Percentiles rank a stretch among this genome's conserved stretches.
phyloP scores from a whole-genome alignment of 2,113 vertebrate species.

The Cavia porcellus region DNA sequence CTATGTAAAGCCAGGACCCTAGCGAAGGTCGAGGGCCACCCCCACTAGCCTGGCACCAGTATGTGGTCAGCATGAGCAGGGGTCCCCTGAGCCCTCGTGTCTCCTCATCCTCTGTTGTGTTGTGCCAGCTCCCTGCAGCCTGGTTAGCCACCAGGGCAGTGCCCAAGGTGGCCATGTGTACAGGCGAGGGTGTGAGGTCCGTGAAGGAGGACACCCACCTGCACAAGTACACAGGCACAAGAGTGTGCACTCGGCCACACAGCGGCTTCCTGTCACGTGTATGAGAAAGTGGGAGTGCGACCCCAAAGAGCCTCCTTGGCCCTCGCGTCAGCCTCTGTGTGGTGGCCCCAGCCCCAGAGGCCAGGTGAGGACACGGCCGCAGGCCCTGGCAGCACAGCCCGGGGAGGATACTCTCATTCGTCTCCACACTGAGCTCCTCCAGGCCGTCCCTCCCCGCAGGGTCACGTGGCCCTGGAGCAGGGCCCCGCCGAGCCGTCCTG shows the following conservation, averaged over 20 bases:
- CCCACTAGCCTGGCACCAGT: neutral
- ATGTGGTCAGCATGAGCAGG: rapidly evolving
- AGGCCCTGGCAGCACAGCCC: neutral
- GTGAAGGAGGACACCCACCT: neutral
- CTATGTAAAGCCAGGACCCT: neutral
- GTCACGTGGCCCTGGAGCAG: neutral
- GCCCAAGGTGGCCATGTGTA: rapidly evolving
- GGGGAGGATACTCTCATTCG: neutral
- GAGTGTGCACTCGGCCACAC: rapidly evolving
- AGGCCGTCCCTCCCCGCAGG: neutral
- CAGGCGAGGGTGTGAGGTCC: neutral
- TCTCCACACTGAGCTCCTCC: neutral
- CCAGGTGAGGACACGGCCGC: neutral
- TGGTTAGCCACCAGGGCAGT: neutral
- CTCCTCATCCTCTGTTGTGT: rapidly evolving
- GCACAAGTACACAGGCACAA: rapidly evolving
- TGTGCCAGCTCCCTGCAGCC: rapidly evolving
- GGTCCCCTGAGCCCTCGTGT: no score
- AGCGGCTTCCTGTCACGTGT: neutral
- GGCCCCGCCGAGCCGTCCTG: neutral
- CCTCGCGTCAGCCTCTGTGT: neutral
- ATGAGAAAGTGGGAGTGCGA: rapidly evolving
- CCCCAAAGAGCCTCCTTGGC: neutral
- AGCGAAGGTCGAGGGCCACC: rapidly evolving
- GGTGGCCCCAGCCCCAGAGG: neutral